Percentiles rank a stretch among this genome's conserved stretches.
Conservation (phyloP, 2,113 vertebrate species). For the Lucifuga dentata region DNA sequence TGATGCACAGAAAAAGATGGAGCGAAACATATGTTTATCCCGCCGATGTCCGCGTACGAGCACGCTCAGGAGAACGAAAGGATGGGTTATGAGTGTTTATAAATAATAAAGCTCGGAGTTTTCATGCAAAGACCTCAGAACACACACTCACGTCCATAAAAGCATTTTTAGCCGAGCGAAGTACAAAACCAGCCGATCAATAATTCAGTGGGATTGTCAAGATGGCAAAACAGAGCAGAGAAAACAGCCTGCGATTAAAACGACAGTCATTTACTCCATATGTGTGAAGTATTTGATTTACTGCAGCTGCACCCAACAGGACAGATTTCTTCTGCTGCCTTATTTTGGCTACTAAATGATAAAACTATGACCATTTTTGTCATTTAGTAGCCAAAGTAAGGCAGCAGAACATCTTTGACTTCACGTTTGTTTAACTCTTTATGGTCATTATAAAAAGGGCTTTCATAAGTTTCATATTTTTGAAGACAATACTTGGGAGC, state of each 20-base stretch:
- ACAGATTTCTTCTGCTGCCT: too few species aligned
- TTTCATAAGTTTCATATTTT: too few species aligned
- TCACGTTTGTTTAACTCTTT: too few species aligned
- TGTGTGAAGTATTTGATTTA: conserved; percentile 27
- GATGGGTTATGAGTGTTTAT: conserved; percentile 51
- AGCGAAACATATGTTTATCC: conserved; percentile 53
- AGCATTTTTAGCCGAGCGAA: conserved; percentile 71
- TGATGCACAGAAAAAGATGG: conserved; percentile 31
- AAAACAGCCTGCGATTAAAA: conserved; percentile 59
- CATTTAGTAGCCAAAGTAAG: too few species aligned
- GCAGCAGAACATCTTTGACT: too few species aligned
- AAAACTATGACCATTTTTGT: too few species aligned
- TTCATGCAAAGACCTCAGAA: conserved; percentile 79
- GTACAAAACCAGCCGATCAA: conserved; percentile 78
- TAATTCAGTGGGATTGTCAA: conserved; percentile 66
- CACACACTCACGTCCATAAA: conserved; percentile 74
- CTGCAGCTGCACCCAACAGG: too few species aligned
- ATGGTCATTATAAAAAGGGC: too few species aligned
- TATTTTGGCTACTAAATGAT: too few species aligned
- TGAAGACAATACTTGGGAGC: too few species aligned
- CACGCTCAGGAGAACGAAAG: conserved; percentile 1
- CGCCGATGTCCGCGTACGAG: not conserved
- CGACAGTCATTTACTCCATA: conserved; percentile 44
- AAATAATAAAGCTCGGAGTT: conserved; percentile 75
- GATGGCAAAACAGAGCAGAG: conserved; percentile 61